Conservation (phyloP, 2,113 vertebrate genomes). For the Mesitornis unicolor region DNA sequence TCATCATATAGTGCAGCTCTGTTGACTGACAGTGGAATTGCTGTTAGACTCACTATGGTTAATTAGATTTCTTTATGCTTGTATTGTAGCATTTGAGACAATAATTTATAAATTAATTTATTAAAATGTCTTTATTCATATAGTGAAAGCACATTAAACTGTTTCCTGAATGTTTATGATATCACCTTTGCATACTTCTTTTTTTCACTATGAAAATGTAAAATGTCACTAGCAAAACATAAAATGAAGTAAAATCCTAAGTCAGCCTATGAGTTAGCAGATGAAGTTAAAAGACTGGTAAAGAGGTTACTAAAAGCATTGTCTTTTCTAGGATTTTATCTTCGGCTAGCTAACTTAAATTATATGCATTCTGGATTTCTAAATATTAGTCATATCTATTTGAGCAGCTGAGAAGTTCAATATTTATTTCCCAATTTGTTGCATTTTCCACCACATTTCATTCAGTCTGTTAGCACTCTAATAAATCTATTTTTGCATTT, state of each 20-base stretch:
- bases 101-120: constrained; percentile 19
- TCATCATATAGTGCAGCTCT: constrained; percentile 37
- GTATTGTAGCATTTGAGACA: not conserved
- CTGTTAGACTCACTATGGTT: constrained; percentile 20
- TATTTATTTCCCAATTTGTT: constrained; percentile 16
- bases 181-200: not conserved
- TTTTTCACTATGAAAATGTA: not conserved
- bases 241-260: not conserved
- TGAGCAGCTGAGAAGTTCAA: not conserved
- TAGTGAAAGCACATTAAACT: not conserved
- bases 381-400: not conserved
- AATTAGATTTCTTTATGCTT: constrained; percentile 54
- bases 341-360: not conserved
- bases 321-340: not conserved
- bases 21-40: constrained; percentile 50
- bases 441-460: constrained; percentile 18
- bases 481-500: not conserved
- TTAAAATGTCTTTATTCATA: not conserved
- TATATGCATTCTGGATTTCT: not conserved
- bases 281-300: not conserved
- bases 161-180: not conserved
- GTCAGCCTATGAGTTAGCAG: not conserved
- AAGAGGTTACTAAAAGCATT: not conserved
- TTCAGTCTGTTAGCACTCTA: not conserved
- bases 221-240: not conserved